Base-by-base conservation (phyloP, 2,113 vertebrate species). In the Anolis carolinensis region DNA sequence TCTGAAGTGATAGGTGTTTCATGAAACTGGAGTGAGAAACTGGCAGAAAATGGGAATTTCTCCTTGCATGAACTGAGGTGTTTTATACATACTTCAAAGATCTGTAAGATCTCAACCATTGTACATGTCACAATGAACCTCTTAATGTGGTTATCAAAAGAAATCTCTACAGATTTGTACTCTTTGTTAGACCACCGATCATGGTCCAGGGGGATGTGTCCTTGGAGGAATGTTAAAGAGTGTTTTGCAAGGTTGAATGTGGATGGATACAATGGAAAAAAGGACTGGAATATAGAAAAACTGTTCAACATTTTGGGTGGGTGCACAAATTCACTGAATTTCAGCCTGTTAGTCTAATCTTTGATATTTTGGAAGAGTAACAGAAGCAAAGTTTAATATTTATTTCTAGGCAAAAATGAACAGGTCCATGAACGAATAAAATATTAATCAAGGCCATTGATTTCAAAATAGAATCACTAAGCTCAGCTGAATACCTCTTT, bases 401-500 rank as follows among this genome's bases (percentile, higher is more conserved):
- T 80, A 48, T 30, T 27, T 48, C 68, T 13, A 50, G 65, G 55
- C 50, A 83, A 25, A 83, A 80, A 0, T 65, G 20, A 74, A 55
- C 27, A 87, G 16, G 68, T 32, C 62, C 36, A 32, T 82, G 13
- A 50, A 20, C 4, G 9, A 79, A 30, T 50, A 76, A 20, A 79
- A 81, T 63, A 86, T 63, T 7, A 80, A 81, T 82, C 75, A 83
- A 87, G 89, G 79, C 4, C 16, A 88, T 67, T 88, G 72, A 84
- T 25, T 59, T 59, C 18, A 52, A 55, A 62, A 59, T 85, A 62
- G 1, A 83, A 86, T n/a, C 85, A 34, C 27, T 92, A 6, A 68
- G 20, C 76, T 89, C 85, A 91, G 68, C 32, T 81, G 71, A 50
- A 44, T 95, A 96, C 91, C 94, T 89, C 98, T 93, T 98, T 99